Percentiles rank a stretch among this genome's conserved stretches.
phyloP scores from a whole-genome alignment of 1,140 invertebrate species.

The Drosophila ironensis region DNA sequence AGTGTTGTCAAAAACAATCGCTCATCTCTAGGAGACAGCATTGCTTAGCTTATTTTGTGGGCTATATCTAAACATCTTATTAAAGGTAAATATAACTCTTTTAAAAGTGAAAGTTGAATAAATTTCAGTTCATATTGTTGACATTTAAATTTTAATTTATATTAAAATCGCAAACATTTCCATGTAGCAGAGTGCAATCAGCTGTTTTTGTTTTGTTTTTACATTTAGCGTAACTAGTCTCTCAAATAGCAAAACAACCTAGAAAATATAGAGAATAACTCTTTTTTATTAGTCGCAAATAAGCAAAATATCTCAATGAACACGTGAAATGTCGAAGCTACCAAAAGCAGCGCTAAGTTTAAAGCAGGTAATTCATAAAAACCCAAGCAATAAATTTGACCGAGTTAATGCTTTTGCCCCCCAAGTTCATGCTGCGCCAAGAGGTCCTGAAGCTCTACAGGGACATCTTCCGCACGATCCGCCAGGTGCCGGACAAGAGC shows the following conservation, averaged over 20 bases:
- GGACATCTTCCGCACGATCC: constrained; percentile 87
- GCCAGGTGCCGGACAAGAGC: constrained; percentile 85
- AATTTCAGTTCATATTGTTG: too few relatives aligned
- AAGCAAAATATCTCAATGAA: background rate
- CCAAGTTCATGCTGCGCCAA: constrained; percentile 88
- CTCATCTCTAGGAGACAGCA: too few relatives aligned
- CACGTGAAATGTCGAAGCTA: constrained; percentile 81
- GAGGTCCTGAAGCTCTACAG: constrained; percentile 90
- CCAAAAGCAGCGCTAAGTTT: constrained; percentile 83
- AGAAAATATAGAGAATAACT: background rate
- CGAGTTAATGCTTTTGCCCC: background rate
- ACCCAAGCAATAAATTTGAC: constrained; percentile 49
- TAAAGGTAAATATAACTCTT: too few relatives aligned
- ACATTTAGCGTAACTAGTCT: background rate
- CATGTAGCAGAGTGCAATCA: background rate
- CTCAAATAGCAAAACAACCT: constrained; percentile 1
- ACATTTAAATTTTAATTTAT: too few relatives aligned
- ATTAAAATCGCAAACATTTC: background rate
- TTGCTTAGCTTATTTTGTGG: too few relatives aligned
- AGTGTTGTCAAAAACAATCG: too few relatives aligned
- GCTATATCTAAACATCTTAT: too few relatives aligned
- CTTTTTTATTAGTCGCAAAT: background rate
- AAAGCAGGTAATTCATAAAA: constrained; percentile 82
- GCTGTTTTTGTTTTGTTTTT: constrained; percentile 39
- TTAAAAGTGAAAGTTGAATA: too few relatives aligned